phyloP scores from a whole-genome alignment of 30 jellyfish, hydroid and myxozoan species.

The Morbakka virulenta region DNA sequence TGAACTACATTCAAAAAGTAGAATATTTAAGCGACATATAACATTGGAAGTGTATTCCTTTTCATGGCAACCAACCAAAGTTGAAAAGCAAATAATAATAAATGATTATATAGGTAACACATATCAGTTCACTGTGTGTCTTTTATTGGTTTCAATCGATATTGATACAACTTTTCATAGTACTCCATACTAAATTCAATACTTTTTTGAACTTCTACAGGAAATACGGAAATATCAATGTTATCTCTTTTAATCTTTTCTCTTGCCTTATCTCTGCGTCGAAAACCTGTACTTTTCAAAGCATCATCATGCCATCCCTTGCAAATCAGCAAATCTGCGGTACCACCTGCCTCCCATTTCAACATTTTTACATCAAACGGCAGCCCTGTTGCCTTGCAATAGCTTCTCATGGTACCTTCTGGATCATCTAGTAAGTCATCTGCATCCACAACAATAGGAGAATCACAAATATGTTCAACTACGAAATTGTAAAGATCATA shows the following conservation, averaged over 20 bases:
- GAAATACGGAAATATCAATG: slow-evolving; percentile 23
- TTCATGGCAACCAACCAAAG: no score
- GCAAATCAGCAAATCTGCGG: slow-evolving; percentile 90
- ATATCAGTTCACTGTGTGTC: no score
- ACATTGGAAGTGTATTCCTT: no score
- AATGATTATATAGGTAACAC: no score
- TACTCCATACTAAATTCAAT: slow-evolving; percentile 55
- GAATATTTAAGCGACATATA: no score
- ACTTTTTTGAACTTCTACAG: slow-evolving; percentile 57
- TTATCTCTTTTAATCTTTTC: slow-evolving; percentile 14
- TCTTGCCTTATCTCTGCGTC: slow-evolving; percentile 44
- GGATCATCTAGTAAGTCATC: slow-evolving; percentile 90
- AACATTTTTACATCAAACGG: slow-evolving; percentile 72
- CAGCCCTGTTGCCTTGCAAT: slow-evolving; percentile 73
- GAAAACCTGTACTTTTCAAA: slow-evolving; percentile 85
- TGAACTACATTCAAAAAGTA: no score
- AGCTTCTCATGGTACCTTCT: slow-evolving; percentile 73
- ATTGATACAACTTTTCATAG: slow-evolving; percentile 50
- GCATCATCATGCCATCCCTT: slow-evolving; percentile 96
- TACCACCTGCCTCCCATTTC: slow-evolving; percentile 93
- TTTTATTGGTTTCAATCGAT: slow-evolving; percentile 46
- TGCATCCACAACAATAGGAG: slow-evolving; percentile 84
- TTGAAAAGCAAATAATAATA: no score
- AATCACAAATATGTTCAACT: slow-evolving; percentile 14
- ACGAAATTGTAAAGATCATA: slow-evolving; percentile 49